Evolutionary conservation across 2,113 vertebrate genomes (phyloP), one percentile per base, ranked within the genome.

Genomic region (Pachyramphus minor): DNA sequence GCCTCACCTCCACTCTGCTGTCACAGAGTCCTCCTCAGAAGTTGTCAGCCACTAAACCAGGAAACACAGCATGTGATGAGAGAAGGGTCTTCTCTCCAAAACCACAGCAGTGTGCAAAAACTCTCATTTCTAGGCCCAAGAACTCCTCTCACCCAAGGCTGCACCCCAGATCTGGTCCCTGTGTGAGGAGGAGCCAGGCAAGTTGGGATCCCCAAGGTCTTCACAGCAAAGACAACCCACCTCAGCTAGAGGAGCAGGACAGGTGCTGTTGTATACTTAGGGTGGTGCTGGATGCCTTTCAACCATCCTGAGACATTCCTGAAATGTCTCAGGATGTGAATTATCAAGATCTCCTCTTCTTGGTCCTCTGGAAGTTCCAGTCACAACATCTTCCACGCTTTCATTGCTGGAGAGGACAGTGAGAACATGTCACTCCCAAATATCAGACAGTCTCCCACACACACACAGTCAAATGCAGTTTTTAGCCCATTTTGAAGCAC

Each of bases 291-390:
- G 45, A 19, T 42, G 9, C 39, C 30, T 90, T 35, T 63, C 31
- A 66, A 37, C 68, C 45, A 35, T 3, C 44, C 11, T 31, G 49
- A 78, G 39, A n/a, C 3, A 1, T 16, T 41, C 50, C 81, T 44
- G n/a, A 59, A 41, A 21, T 15, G n/a, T n/a, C n/a, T n/a, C 16
- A 39, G 19, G 25, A 44, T 2, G 0, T 0, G 1, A 55, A 52
- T 72, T 50, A 42, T 3, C 23, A 45, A 47, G 31, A 50, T 14
- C 25, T 89, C 31, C 23, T 59, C 8, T 24, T 68, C 52, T 41
- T 39, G 42, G 18, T 37, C 8, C 14, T 45, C 58, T 37, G 28
- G 39, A 52, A 83, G 39, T 17, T 24, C 18, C 22, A 6, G 1
- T 59, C 69, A 53, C 53, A 58, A 3, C 19, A 25, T 12, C 47